Percentiles rank a stretch among this genome's conserved stretches.
phyloP scores from a whole-genome alignment of 1,140 invertebrate genomes.

The Kradibia gibbosae region DNA sequence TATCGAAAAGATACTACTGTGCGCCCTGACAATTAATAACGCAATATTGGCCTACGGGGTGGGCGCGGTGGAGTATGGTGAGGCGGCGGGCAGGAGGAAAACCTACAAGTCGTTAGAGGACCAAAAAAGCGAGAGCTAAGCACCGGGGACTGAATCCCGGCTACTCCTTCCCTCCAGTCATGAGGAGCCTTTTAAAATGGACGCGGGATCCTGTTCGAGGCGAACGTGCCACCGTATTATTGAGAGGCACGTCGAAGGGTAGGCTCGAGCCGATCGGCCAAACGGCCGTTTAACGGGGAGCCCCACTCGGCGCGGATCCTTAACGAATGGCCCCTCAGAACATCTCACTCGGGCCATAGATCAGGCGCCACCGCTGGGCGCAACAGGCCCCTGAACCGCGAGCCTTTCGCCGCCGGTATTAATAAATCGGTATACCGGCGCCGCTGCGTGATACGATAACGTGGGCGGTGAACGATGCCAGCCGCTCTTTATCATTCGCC shows the following conservation, averaged over 20 bases:
- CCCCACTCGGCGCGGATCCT: conserved; percentile 55
- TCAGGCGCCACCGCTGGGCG: conserved; percentile 60
- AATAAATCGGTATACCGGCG: conserved; percentile 27
- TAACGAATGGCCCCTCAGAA: conserved; percentile 70
- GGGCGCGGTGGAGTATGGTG: background rate
- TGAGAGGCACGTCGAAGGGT: background rate
- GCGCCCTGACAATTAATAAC: conserved; percentile 3
- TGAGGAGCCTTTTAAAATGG: background rate
- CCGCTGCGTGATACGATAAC: conserved; percentile 32
- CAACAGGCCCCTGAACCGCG: conserved; percentile 39
- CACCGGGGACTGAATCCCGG: too few relatives aligned
- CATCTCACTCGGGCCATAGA: conserved; percentile 70
- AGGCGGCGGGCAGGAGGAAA: background rate
- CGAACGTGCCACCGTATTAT: conserved; percentile 10
- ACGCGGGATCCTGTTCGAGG: background rate
- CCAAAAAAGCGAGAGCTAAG: too few relatives aligned
- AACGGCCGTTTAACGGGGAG: conserved; percentile 67
- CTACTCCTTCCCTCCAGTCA: background rate
- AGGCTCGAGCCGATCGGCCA: conserved; percentile 41
- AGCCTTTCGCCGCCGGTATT: conserved; percentile 51
- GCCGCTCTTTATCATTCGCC: conserved; percentile 37
- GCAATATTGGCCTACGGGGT: background rate
- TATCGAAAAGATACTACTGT: conserved; percentile 5
- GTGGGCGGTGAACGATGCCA: conserved; percentile 33
- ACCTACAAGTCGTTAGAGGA: too few relatives aligned